Evolutionary conservation across 2,888 invertebrate species (phyloP).

Genomic region (Papilio protenor): DNA sequence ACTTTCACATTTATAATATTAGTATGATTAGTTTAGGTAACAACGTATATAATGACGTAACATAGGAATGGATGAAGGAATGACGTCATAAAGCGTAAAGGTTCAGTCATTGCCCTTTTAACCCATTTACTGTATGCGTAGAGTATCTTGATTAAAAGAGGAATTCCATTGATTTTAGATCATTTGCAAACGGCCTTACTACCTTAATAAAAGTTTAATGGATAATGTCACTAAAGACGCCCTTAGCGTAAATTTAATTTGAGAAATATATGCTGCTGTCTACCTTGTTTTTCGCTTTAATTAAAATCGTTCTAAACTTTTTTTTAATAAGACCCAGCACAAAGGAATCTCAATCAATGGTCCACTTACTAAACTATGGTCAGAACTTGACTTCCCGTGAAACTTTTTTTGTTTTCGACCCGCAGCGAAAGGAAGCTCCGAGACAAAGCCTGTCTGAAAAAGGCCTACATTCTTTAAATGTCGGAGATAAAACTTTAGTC

Average conservation of each 20-base stretch:
- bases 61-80: background rate
- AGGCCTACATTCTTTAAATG: conserved; percentile 44
- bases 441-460: conserved; percentile 41
- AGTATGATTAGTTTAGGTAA: background rate
- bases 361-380: conserved; percentile 42
- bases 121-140: background rate
- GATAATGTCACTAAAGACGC: background rate
- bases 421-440: conserved; percentile 33
- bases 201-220: background rate
- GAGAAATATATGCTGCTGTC: background rate
- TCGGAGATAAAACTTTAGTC: conserved; percentile 36
- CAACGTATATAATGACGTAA: background rate
- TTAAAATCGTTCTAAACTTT: conserved; percentile 22
- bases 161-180: background rate
- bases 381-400: conserved; percentile 43
- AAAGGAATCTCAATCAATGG: conserved; percentile 41
- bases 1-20: too few relatives aligned
- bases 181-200: too few relatives aligned
- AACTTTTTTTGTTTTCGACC: conserved; percentile 41
- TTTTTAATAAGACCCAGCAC: conserved; percentile 18
- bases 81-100: background rate
- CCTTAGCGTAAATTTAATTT: background rate
- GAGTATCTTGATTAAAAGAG: background rate
- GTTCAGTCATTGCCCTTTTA: background rate
- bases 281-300: background rate